Conservation (phyloP, 2,888 invertebrate species). For the Bellardia pandia region DNA sequence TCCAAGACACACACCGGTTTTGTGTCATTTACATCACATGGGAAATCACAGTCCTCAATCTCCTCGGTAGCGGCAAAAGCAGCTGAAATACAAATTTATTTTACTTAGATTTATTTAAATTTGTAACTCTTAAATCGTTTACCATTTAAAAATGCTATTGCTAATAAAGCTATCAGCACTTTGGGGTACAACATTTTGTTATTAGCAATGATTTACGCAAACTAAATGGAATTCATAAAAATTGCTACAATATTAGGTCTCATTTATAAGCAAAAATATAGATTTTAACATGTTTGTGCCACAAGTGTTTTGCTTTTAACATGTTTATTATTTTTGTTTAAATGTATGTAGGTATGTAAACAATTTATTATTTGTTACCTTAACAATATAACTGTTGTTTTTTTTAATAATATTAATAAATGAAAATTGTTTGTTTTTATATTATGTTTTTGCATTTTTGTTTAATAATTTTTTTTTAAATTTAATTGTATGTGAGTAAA, state of each 20-base stretch:
- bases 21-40: constrained; percentile 7
- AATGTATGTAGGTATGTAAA: neutral
- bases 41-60: neutral
- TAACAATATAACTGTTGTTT: neutral
- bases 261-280: neutral
- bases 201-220: constrained; percentile 7
- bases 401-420: constrained; percentile 3
- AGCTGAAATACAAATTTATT: neutral
- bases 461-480: neutral
- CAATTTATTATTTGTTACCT: neutral
- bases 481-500: constrained; percentile 3
- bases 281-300: neutral
- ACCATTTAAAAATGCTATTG: constrained; percentile 37
- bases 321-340: neutral
- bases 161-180: constrained; percentile 7
- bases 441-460: neutral
- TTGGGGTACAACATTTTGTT: constrained; percentile 30
- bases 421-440: constrained; percentile 2
- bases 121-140: neutral
- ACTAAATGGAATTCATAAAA: constrained; percentile 28
- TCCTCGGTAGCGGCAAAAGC: neutral
- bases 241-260: neutral
- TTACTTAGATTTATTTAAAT: neutral
- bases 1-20: constrained; percentile 40
- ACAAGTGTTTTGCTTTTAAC: constrained; percentile 17